A percentile compares a stretch with the other conserved stretches of the same genome.
Evolutionary conservation across 2,888 invertebrate species (phyloP).

Genomic region (Cancer borealis): DNA sequence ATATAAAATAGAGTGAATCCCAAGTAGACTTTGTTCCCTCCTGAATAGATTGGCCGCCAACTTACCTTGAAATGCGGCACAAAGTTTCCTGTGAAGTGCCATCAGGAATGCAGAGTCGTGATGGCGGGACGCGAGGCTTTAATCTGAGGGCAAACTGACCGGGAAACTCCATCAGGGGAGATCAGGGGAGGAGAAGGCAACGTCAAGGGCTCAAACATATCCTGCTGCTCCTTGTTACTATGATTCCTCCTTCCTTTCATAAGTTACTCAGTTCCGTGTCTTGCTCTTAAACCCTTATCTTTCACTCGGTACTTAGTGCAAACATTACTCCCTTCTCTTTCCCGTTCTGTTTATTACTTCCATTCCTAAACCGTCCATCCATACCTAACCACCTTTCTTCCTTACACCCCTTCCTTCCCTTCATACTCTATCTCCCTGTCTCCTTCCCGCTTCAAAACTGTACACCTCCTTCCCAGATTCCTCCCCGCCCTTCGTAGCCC

Average conservation of each 20-base stretch:
- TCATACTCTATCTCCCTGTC: background rate
- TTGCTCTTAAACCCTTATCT: background rate
- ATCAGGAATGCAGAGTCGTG: slow-evolving; percentile 32
- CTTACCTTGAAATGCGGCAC: slow-evolving; percentile 34
- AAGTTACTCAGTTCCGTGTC: background rate
- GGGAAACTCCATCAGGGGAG: slow-evolving; percentile 48
- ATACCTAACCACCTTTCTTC: background rate
- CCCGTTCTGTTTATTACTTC: background rate
- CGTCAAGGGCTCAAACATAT: too few relatives aligned
- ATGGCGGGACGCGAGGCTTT: background rate
- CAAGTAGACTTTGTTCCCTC: background rate
- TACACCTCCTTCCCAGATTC: background rate
- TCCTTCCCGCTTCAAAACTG: background rate
- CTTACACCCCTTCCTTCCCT: background rate
- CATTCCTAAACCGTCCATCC: background rate
- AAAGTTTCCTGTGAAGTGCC: slow-evolving; percentile 23
- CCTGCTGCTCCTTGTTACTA: background rate
- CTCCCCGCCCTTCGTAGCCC: background rate
- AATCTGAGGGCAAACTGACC: slow-evolving; percentile 49
- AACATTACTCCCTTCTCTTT: background rate
- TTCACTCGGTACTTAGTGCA: background rate
- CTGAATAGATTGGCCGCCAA: background rate
- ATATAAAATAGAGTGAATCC: background rate
- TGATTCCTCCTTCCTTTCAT: background rate
- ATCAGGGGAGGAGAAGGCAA: background rate